These are phyloP conservation scores for mouse (Mus musculus) DNA, from an alignment of 2,113 vertebrate genomes.

Conservation along the genomic window DNA sequence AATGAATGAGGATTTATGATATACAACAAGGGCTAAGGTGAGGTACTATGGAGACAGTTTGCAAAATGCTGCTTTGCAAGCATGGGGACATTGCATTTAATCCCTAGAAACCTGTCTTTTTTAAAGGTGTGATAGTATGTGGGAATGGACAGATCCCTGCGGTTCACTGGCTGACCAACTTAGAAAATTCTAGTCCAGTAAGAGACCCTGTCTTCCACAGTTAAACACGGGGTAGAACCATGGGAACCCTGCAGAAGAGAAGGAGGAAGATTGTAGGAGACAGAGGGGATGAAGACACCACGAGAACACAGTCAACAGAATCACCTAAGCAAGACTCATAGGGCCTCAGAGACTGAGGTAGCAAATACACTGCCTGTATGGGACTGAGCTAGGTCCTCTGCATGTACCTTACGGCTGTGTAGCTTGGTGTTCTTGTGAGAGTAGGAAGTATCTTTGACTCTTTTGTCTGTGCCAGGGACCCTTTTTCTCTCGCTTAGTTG, in stretches of 20 bases:
- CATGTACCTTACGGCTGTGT: neutral
- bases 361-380: neutral
- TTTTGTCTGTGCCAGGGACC: neutral
- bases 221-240: neutral
- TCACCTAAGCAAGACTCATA: neutral
- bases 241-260: neutral
- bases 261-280: neutral
- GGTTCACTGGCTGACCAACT: too few species aligned
- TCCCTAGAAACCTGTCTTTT: neutral
- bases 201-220: neutral
- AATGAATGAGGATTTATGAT: constrained; percentile 12
- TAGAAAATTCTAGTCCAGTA: neutral
- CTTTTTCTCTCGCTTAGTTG: neutral
- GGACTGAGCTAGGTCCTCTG: neutral
- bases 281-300: neutral
- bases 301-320: neutral
- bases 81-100: neutral
- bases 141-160: neutral
- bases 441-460: neutral
- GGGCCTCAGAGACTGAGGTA: neutral
- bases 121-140: neutral
- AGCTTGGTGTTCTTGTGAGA: neutral
- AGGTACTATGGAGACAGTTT: neutral
- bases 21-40: neutral
- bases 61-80: neutral